Evolutionary conservation across 2,113 vertebrate genomes (phyloP), one percentile per base, ranked within the genome.

Genomic region (Catharus minimus): DNA sequence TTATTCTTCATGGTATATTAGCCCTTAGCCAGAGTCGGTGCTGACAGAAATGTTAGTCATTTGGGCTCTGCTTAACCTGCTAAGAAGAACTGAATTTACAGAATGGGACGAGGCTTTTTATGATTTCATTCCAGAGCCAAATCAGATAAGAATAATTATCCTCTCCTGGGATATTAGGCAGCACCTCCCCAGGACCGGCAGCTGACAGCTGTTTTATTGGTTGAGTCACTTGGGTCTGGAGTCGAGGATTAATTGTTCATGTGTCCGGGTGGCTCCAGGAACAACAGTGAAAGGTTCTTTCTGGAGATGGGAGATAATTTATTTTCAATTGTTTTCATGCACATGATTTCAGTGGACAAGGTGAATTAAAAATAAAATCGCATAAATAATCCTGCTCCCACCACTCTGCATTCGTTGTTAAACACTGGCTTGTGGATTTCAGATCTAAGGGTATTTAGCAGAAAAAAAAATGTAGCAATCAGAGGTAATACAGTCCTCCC

Each of bases 71-170:
- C 89, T 97, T 97, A 97, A 96, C 96, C 97, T 96, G 78, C 97
- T 97, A 97, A 96, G 97, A 97, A 97, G 97, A 97, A 97, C 97
- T 97, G 94, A 94, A 97, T 98, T 97, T 96, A 82, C 95, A 97
- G 96, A 98, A 97, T 93, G 96, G 95, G 95, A 95, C 77, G 97
- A 95, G 95, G 97, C 97, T 97, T 96, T 96, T 97, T 97, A 97
- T 98, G 97, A 98, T 98, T 98, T 98, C 98, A 98, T 99, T 99
- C 98, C 98, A 97, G 96, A 97, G 96, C 97, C 97, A 98, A 98
- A 98, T 98, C 98, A 98, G 98, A 98, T 99, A 98, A 98, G 98
- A 98, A 98, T 98, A 98, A 97, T 97, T 98, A 98, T 97, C 95
- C 91, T 98, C 98, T 98, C 98, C 71, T 97, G 98, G 98, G 98